A percentile compares a stretch with the other conserved stretches of the same genome.
Evolutionary conservation across 2,797 vertebrate genomes (phyloP).

Genomic region (Toxotes lorentzi): DNA sequence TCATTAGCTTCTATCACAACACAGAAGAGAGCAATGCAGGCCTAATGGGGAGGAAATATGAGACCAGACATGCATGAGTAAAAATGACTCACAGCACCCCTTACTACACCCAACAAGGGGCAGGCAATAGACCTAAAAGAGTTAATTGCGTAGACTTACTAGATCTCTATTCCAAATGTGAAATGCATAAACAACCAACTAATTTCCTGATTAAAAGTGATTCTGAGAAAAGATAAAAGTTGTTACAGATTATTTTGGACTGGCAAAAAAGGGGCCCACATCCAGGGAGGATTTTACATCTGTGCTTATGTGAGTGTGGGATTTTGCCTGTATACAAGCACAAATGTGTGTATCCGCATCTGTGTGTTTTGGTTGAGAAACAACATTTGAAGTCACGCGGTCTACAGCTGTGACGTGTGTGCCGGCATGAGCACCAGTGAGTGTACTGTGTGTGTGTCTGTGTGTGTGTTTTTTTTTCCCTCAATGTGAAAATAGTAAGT

Average conservation of each 20-base stretch:
- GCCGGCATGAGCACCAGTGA: background rate
- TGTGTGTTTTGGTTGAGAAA: conserved; percentile 18
- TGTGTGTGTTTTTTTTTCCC: conserved; percentile 4
- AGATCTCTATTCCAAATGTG: conserved; percentile 64
- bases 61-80: conserved; percentile 75
- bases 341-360: background rate
- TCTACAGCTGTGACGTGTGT: conserved; percentile 51
- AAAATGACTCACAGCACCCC: conserved; percentile 69
- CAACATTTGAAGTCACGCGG: conserved; percentile 42
- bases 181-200: conserved; percentile 65
- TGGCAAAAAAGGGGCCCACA: conserved; percentile 41
- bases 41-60: conserved; percentile 78
- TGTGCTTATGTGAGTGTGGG: background rate
- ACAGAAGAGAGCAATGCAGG: conserved; percentile 68
- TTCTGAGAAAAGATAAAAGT: conserved; percentile 68
- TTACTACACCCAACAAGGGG: conserved; percentile 53
- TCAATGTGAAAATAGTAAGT: conserved; percentile 12
- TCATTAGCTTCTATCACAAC: conserved; percentile 82
- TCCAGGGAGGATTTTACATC: conserved; percentile 13
- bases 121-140: conserved; percentile 62
- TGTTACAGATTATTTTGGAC: conserved; percentile 55
- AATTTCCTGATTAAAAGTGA: conserved; percentile 68
- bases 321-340: no score
- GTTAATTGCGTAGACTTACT: conserved; percentile 63
- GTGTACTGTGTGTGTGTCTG: background rate